These are phyloP conservation scores for Polia nebulosa DNA, from an alignment of 2,888 invertebrate genomes.

Conservation along the genomic window DNA sequence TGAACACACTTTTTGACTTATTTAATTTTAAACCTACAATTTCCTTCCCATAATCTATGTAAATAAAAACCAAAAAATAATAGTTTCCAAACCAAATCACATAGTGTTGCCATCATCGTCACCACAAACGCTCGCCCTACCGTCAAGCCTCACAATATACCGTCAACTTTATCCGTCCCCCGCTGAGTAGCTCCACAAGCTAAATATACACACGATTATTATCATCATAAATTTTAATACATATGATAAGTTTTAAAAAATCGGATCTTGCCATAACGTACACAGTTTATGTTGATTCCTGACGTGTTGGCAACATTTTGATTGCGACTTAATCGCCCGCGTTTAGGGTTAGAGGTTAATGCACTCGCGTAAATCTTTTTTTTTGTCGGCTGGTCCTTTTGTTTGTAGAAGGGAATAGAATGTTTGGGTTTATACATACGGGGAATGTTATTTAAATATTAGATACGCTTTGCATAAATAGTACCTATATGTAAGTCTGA, in stretches of 20 bases:
- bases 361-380: slow-evolving; percentile 55
- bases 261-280: slow-evolving; percentile 57
- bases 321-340: slow-evolving; percentile 66
- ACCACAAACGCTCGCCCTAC: slow-evolving; percentile 28
- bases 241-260: slow-evolving; percentile 63
- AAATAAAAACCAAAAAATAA: not conserved
- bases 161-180: slow-evolving; percentile 59
- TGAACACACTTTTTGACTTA: too few relatives aligned
- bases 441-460: not conserved
- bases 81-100: not conserved
- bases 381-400: slow-evolving; percentile 36
- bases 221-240: slow-evolving; percentile 62
- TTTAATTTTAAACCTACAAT: not conserved
- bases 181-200: slow-evolving; percentile 56
- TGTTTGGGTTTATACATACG: not conserved
- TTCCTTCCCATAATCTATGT: not conserved
- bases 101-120: slow-evolving; percentile 38
- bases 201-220: slow-evolving; percentile 59
- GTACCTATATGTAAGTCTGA: too few relatives aligned
- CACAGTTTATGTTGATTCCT: slow-evolving; percentile 63
- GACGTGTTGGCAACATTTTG: slow-evolving; percentile 64
- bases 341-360: slow-evolving; percentile 61
- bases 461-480: too few relatives aligned
- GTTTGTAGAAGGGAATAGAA: slow-evolving; percentile 16
- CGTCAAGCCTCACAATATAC: slow-evolving; percentile 55